Percentiles rank a stretch among this genome's conserved stretches.
Conservation (phyloP, 2,888 invertebrate genomes). For the Aporophyla nigra region DNA sequence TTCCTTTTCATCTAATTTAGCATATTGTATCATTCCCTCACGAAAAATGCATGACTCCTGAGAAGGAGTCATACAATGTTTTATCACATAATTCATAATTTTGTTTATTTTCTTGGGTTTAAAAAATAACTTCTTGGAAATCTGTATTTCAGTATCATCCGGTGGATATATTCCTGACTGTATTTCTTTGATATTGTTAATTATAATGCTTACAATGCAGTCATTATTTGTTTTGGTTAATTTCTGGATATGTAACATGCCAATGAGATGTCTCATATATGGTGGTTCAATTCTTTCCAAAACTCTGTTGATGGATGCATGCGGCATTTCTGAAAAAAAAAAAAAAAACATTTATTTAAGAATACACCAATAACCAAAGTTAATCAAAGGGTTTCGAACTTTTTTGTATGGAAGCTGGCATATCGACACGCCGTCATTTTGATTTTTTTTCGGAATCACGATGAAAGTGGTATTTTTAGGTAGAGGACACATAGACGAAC, state of each 20-base stretch:
- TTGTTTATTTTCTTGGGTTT: conserved; percentile 71
- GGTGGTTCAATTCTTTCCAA: conserved; percentile 82
- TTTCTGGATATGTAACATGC: conserved; percentile 73
- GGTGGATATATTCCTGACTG: conserved; percentile 74
- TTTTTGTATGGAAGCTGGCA: no score
- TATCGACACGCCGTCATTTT: no score
- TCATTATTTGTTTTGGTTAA: conserved; percentile 73
- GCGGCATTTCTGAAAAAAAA: conserved; percentile 80
- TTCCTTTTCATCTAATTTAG: conserved; percentile 69
- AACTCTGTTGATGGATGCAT: conserved; percentile 76
- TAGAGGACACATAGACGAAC: no score
- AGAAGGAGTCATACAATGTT: conserved; percentile 64
- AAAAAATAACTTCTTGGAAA: conserved; percentile 65
- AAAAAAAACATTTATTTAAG: no score
- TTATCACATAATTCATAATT: conserved; percentile 71
- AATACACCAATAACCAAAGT: no score
- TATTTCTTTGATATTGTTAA: conserved; percentile 73
- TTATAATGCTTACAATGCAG: conserved; percentile 76
- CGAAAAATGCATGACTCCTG: no score
- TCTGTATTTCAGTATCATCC: conserved; percentile 63
- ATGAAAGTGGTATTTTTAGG: no score
- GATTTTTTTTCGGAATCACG: no score
- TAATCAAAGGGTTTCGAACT: no score
- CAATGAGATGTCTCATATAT: conserved; percentile 81
- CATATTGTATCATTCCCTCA: conserved; percentile 61